phyloP scores from a whole-genome alignment of 2,113 vertebrate species.

The Erythrocercus mccallii region DNA sequence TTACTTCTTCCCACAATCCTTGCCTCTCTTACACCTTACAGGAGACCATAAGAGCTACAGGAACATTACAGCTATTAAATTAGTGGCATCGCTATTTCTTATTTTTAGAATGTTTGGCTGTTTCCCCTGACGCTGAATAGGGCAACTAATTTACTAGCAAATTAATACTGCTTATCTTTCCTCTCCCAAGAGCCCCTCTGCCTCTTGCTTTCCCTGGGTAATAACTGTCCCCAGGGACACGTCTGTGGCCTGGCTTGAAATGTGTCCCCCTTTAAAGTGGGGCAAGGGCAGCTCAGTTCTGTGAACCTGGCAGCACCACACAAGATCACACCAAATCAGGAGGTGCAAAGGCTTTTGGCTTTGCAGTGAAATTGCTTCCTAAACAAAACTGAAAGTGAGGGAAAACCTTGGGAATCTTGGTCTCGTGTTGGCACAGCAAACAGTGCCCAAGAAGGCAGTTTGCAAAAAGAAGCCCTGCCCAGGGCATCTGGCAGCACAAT shows the following conservation, averaged over 20 bases:
- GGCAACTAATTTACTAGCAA: not conserved
- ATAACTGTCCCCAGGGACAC: not conserved
- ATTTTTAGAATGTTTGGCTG: not conserved
- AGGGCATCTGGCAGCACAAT: accelerated
- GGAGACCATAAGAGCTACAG: not conserved
- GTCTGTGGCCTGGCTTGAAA: not conserved
- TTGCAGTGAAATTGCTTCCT: not conserved
- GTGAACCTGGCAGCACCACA: not conserved
- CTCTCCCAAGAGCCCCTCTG: not conserved
- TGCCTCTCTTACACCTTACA: not conserved
- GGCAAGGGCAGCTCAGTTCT: not conserved
- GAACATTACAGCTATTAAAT: conserved; percentile 15
- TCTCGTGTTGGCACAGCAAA: not conserved
- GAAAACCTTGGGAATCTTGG: not conserved
- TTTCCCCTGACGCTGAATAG: not conserved
- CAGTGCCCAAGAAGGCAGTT: not conserved
- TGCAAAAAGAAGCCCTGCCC: not conserved
- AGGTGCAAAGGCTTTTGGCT: not conserved
- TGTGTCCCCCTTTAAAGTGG: not conserved
- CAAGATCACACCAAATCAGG: not conserved
- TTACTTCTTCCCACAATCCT: not conserved
- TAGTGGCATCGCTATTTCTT: not conserved
- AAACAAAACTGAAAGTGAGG: not conserved
- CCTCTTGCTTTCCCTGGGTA: not conserved
- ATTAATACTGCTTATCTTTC: not conserved